Conservation (phyloP, 1,140 invertebrate genomes). For the Spodoptera litura region DNA sequence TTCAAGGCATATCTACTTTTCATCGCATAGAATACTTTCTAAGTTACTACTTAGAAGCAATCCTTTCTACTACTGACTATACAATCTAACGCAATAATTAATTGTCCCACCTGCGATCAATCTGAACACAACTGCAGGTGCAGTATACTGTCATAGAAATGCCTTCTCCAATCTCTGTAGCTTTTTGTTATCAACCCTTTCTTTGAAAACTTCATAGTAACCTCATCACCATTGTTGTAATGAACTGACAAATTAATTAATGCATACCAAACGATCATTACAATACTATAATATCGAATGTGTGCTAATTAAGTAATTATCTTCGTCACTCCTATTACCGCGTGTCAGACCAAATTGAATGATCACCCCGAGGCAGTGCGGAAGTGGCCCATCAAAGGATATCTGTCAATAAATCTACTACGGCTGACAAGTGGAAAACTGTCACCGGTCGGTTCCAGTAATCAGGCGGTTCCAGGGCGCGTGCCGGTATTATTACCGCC, state of each 20-base stretch:
- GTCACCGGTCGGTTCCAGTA: constrained; percentile 47
- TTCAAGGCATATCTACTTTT: too few relatives aligned
- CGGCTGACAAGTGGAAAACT: constrained; percentile 36
- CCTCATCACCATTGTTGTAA: too few relatives aligned
- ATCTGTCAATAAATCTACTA: constrained; percentile 42
- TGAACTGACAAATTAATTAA: neutral
- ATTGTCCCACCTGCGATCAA: constrained; percentile 8
- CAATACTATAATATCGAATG: neutral
- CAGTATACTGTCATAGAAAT: constrained; percentile 1
- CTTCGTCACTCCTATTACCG: neutral
- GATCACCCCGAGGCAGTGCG: constrained; percentile 10
- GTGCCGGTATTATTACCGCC: constrained; percentile 50
- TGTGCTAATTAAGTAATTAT: constrained; percentile 1
- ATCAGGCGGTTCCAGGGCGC: constrained; percentile 48
- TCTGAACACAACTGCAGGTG: constrained; percentile 12
- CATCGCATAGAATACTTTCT: too few relatives aligned
- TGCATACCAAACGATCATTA: neutral
- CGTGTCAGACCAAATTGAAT: constrained; percentile 23
- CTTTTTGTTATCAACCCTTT: too few relatives aligned
- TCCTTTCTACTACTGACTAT: neutral
- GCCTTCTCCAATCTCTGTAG: neutral
- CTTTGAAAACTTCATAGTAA: too few relatives aligned
- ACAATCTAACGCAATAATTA: too few relatives aligned
- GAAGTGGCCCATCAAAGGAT: constrained; percentile 29
- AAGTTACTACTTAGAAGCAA: too few relatives aligned